phyloP scores from a whole-genome alignment of 2,888 invertebrate genomes.

The Eretmocerus hayati region DNA sequence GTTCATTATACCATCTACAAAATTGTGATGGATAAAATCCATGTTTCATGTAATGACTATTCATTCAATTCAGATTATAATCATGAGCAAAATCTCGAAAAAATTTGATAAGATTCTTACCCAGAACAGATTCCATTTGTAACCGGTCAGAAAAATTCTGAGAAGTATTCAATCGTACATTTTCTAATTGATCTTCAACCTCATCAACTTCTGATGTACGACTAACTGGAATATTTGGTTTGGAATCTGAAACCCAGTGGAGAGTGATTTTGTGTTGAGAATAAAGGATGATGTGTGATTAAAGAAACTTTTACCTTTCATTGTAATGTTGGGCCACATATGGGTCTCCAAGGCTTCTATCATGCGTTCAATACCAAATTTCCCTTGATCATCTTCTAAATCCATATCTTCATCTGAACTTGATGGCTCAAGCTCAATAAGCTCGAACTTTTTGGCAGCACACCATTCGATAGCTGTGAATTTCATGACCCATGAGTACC shows the following conservation, averaged over 20 bases:
- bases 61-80: constrained; percentile 1
- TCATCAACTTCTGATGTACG: constrained; percentile 28
- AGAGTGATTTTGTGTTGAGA: not conserved
- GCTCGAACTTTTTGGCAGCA: constrained; percentile 59
- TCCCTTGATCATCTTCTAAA: constrained; percentile 52
- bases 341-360: constrained; percentile 66
- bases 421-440: constrained; percentile 55
- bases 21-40: constrained; percentile 1
- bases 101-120: constrained; percentile 24
- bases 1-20: constrained; percentile 41
- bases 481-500: no score
- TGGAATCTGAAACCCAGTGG: constrained; percentile 10
- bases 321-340: constrained; percentile 62
- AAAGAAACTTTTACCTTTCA: constrained; percentile 50
- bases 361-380: constrained; percentile 59
- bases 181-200: constrained; percentile 38
- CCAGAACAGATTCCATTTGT: constrained; percentile 38
- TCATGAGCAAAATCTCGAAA: constrained; percentile 1
- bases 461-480: constrained; percentile 59
- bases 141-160: constrained; percentile 31
- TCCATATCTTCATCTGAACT: constrained; percentile 43
- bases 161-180: constrained; percentile 29
- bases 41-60: not conserved
- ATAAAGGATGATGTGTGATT: not conserved
- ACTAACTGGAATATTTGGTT: constrained; percentile 11